Percentiles rank a stretch among this genome's conserved stretches.
Conservation (phyloP, 2,797 vertebrate genomes). For the Neomorphus geoffroyi region DNA sequence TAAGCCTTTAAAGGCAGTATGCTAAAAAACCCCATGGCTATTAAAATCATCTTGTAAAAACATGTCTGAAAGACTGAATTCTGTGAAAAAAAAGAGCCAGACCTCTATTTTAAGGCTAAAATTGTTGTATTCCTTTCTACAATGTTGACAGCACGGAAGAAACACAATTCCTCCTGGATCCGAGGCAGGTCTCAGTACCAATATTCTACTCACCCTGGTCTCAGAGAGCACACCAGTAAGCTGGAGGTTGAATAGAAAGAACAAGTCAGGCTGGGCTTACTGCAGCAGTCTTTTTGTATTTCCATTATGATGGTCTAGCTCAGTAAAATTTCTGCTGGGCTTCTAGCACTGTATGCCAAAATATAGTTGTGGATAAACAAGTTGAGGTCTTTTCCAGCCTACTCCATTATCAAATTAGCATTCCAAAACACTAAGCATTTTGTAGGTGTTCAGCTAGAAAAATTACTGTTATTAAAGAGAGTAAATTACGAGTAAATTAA, state of each 20-base stretch:
- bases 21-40: not conserved
- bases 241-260: not conserved
- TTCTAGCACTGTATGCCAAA: not conserved
- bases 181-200: not conserved
- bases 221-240: not conserved
- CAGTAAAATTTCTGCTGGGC: not conserved
- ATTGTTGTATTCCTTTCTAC: not conserved
- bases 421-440: not conserved
- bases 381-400: not conserved
- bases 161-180: not conserved
- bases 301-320: not conserved
- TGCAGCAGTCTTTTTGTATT: not conserved
- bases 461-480: constrained; percentile 42
- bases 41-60: not conserved
- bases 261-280: not conserved
- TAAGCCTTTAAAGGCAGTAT: not conserved
- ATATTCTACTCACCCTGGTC: not conserved
- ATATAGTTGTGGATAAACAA: not conserved
- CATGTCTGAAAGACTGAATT: not conserved
- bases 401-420: not conserved
- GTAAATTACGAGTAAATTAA: constrained; percentile 64
- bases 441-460: constrained; percentile 8
- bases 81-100: not conserved
- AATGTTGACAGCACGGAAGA: not conserved
- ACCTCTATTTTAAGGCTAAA: not conserved